These are phyloP conservation scores for Chrysodeixis includens DNA, from an alignment of 2,888 invertebrate genomes.

Conservation along the genomic window DNA sequence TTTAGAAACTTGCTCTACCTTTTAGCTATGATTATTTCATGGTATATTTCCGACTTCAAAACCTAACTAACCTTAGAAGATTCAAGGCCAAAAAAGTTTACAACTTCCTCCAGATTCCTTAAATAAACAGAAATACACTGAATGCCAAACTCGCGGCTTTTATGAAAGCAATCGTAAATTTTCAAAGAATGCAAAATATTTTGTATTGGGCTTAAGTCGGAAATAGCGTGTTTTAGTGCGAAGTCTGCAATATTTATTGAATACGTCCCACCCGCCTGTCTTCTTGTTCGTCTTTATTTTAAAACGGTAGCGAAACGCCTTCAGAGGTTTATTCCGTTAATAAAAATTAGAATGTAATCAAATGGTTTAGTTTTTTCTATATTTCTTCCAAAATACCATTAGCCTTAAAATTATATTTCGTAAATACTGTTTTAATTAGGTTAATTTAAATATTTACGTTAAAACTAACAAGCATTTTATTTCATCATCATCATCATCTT, in stretches of 20 bases:
- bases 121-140: slow-evolving; percentile 59
- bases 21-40: not conserved
- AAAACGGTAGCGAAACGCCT: slow-evolving; percentile 13
- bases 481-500: too few relatives aligned
- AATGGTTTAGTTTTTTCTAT: not conserved
- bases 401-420: not conserved
- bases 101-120: slow-evolving; percentile 48
- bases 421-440: too few relatives aligned
- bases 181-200: slow-evolving; percentile 63
- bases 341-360: not conserved
- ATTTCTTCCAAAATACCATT: not conserved
- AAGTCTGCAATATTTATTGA: slow-evolving; percentile 45
- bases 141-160: slow-evolving; percentile 37
- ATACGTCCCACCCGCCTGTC: slow-evolving; percentile 25
- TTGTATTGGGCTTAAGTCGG: slow-evolving; percentile 47
- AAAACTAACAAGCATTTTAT: too few relatives aligned
- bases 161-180: slow-evolving; percentile 64
- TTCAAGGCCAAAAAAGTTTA: slow-evolving; percentile 34
- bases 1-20: not conserved
- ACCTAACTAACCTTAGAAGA: slow-evolving; percentile 25
- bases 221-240: slow-evolving; percentile 57
- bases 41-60: slow-evolving; percentile 24
- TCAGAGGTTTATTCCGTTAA: not conserved
- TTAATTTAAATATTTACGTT: too few relatives aligned
- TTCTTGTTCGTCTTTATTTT: slow-evolving; percentile 43